Evolutionary conservation across 2,113 vertebrate genomes (phyloP).

Genomic region (Chunga burmeisteri): DNA sequence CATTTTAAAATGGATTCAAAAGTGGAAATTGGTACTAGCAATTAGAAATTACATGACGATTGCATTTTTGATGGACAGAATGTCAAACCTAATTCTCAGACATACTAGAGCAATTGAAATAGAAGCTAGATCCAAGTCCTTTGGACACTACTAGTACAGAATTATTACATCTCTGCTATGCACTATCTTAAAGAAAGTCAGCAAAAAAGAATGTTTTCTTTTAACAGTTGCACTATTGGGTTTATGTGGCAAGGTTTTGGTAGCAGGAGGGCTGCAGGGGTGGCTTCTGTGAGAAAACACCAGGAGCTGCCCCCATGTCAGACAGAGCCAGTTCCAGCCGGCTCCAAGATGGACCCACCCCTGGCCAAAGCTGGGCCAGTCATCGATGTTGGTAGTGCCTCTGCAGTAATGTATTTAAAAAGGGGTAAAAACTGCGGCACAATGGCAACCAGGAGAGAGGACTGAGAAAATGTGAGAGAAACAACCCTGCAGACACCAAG

Average conservation of each 20-base stretch:
- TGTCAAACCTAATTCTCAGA: background rate
- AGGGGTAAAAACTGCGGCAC: background rate
- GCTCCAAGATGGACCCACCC: rapidly evolving
- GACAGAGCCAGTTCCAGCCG: background rate
- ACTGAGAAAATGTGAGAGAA: background rate
- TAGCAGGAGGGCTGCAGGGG: rapidly evolving
- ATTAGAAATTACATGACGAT: background rate
- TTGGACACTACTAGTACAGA: background rate
- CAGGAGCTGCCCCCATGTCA: rapidly evolving
- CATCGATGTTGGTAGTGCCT: background rate
- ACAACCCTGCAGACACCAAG: background rate
- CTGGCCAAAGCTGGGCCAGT: background rate
- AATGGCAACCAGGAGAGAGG: background rate
- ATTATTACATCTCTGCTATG: background rate
- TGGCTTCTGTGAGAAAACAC: too few relatives aligned
- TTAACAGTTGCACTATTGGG: background rate
- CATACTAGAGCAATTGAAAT: background rate
- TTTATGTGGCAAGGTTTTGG: background rate
- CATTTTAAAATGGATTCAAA: background rate
- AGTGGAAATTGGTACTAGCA: background rate
- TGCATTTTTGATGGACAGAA: background rate
- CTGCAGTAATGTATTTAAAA: background rate
- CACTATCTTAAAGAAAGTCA: background rate
- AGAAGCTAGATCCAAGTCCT: background rate
- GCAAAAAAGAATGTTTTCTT: background rate